These are phyloP conservation scores for Leucoraja ocellata DNA, from an alignment of 2,797 vertebrate species.

Conservation along the genomic window DNA sequence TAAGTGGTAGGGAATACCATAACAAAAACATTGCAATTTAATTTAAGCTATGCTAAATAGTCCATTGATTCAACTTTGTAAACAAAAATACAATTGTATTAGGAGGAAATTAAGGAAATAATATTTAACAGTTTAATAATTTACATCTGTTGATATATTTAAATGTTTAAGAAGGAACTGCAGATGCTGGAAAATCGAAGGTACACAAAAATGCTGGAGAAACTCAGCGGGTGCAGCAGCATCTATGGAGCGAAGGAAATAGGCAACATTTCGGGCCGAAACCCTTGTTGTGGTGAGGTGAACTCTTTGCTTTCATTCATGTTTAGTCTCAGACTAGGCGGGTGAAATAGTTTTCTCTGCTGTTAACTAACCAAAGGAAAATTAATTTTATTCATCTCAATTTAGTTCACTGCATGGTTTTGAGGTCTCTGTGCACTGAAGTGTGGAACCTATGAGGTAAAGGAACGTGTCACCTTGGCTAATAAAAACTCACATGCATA, in stretches of 20 bases:
- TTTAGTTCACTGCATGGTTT: background rate
- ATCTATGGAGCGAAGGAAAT: too few relatives aligned
- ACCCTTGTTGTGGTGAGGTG: background rate
- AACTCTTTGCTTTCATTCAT: background rate
- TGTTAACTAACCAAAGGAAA: background rate
- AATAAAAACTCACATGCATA: background rate
- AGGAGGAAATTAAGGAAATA: background rate
- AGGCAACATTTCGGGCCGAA: too few relatives aligned
- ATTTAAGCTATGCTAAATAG: background rate
- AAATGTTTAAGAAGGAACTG: background rate
- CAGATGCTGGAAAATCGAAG: too few relatives aligned
- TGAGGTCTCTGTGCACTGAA: background rate
- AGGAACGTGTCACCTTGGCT: background rate
- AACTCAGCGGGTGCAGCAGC: too few relatives aligned
- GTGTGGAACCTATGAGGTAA: background rate
- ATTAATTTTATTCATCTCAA: background rate
- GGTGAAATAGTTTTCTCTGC: background rate
- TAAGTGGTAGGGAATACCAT: background rate
- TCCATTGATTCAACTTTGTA: background rate
- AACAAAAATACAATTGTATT: background rate
- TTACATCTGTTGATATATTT: background rate
- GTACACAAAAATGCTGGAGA: too few relatives aligned
- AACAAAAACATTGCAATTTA: background rate
- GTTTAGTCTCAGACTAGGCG: background rate
- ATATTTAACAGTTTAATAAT: background rate